These are phyloP conservation scores for Phrynocephalus guinanensis DNA, from an alignment of 2,797 vertebrate species.

Conservation along the genomic window DNA sequence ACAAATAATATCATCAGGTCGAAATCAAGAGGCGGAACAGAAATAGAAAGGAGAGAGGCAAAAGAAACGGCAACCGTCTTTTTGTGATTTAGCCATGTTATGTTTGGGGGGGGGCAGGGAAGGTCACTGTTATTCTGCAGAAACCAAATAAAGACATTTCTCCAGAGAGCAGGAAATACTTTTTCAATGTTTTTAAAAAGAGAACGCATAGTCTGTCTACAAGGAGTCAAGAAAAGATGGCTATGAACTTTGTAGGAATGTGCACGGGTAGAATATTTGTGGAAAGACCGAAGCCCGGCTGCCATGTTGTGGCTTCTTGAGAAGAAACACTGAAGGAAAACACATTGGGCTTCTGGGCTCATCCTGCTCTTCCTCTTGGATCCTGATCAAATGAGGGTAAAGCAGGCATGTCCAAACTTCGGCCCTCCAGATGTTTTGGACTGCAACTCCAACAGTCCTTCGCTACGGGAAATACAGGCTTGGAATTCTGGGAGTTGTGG, in stretches of 20 bases:
- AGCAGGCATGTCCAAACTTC: too few relatives aligned
- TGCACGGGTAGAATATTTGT: not conserved
- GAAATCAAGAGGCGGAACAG: not conserved
- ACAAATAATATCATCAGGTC: slow-evolving; percentile 26
- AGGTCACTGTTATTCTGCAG: not conserved
- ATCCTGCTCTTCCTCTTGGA: not conserved
- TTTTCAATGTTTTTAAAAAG: not conserved
- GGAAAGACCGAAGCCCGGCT: not conserved
- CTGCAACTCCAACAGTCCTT: too few relatives aligned
- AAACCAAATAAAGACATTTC: not conserved
- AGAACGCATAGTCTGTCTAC: not conserved
- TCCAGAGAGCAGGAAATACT: not conserved
- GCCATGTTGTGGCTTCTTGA: not conserved
- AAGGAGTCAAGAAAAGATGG: not conserved
- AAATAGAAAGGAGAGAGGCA: not conserved
- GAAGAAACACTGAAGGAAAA: not conserved
- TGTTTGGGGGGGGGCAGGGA: not conserved
- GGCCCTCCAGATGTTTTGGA: too few relatives aligned
- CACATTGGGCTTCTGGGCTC: too few relatives aligned
- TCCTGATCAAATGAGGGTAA: too few relatives aligned
- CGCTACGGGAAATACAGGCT: too few relatives aligned
- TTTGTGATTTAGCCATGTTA: slow-evolving; percentile 22
- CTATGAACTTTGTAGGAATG: not conserved
- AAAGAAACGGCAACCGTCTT: not conserved
- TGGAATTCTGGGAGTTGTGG: too few relatives aligned